Conservation (phyloP, 1,140 invertebrate genomes). For the Drosophila bocki region DNA sequence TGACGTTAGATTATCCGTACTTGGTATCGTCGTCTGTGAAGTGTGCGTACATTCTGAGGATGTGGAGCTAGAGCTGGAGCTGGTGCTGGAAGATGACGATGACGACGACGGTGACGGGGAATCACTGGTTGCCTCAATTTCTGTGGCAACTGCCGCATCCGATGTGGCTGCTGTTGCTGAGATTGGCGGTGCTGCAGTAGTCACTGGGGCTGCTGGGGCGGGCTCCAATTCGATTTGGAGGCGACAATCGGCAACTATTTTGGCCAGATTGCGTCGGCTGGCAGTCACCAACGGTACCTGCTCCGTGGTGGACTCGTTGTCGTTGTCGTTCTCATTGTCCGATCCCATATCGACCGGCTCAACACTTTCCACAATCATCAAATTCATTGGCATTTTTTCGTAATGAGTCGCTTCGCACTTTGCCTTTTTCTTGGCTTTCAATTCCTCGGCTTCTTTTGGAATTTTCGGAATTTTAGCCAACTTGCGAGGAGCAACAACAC, state of each 20-base stretch:
- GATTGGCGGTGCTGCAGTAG: constrained; percentile 33
- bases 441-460: constrained; percentile 78
- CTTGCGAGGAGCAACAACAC: constrained; percentile 43
- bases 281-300: constrained; percentile 75
- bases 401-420: constrained; percentile 71
- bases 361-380: constrained; percentile 73
- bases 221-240: constrained; percentile 72
- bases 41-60: constrained; percentile 76
- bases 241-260: constrained; percentile 78
- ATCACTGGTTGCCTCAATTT: constrained; percentile 37
- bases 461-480: constrained; percentile 78
- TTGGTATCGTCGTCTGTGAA: constrained; percentile 78
- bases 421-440: constrained; percentile 78
- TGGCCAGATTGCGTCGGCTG: constrained; percentile 72
- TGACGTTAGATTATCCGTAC: constrained; percentile 79
- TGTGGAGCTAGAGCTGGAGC: constrained; percentile 55
- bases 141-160: constrained; percentile 28
- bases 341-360: constrained; percentile 51
- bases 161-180: constrained; percentile 31
- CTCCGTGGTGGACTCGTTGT: constrained; percentile 46
- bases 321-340: constrained; percentile 64
- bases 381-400: constrained; percentile 80
- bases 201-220: constrained; percentile 17
- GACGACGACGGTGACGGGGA: constrained; percentile 39
- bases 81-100: constrained; percentile 50